These are phyloP conservation scores for Rhipidura dahli DNA, from an alignment of 2,113 vertebrate species.

Conservation along the genomic window DNA sequence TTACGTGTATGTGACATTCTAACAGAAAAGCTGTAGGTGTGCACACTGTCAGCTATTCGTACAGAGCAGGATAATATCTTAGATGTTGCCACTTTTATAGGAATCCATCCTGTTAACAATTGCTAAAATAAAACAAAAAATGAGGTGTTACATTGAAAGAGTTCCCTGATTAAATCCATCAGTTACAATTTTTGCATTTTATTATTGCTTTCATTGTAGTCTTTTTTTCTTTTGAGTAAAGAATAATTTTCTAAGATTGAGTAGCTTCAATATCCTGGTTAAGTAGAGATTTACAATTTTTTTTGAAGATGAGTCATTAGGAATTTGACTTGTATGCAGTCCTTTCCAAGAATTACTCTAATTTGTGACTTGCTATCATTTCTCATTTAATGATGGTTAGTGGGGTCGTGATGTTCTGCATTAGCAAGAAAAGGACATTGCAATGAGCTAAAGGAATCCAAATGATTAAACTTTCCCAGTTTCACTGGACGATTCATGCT, in stretches of 20 bases:
- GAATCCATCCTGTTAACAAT: not conserved
- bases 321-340: not conserved
- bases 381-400: not conserved
- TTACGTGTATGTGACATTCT: not conserved
- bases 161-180: not conserved
- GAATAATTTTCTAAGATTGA: not conserved
- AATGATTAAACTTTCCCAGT: not conserved
- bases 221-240: not conserved
- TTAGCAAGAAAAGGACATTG: not conserved
- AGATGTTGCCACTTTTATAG: not conserved
- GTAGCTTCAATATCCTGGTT: not conserved
- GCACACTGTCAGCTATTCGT: not conserved
- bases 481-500: not conserved
- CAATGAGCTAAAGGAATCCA: not conserved
- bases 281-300: not conserved
- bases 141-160: not conserved
- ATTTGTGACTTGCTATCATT: not conserved
- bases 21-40: not conserved
- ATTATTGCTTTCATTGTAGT: not conserved
- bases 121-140: not conserved
- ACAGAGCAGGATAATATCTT: not conserved
- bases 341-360: not conserved
- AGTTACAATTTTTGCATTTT: not conserved
- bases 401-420: not conserved
- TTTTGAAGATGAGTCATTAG: constrained; percentile 10